A percentile compares a stretch with the other conserved stretches of the same genome.
Evolutionary conservation across 2,113 vertebrate species (phyloP).

Genomic region (Leptocoma aspasia): DNA sequence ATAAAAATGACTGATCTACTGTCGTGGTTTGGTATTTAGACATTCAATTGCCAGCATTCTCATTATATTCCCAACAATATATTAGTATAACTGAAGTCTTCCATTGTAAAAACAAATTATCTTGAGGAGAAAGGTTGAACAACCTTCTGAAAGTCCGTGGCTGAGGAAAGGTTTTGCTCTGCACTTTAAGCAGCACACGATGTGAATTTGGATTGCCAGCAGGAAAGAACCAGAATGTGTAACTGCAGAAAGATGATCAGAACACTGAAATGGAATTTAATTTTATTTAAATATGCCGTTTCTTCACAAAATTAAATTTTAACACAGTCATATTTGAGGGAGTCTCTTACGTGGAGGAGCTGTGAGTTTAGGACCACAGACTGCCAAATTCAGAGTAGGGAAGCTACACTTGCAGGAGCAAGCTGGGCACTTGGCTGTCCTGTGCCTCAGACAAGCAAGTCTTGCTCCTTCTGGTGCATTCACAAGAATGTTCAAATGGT

Average conservation of each 20-base stretch:
- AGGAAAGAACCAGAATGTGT: not conserved
- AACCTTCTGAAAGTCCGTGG: not conserved
- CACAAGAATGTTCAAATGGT: not conserved
- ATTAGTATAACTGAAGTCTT: not conserved
- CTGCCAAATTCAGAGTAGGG: not conserved
- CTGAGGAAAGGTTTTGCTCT: conserved; percentile 23
- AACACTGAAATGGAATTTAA: not conserved
- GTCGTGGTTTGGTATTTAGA: conserved; percentile 1
- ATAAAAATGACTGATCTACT: not conserved
- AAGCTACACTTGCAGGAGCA: not conserved
- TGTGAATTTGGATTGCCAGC: not conserved
- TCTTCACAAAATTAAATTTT: not conserved
- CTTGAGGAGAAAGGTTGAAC: not conserved
- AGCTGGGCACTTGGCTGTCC: not conserved
- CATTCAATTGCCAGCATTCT: not conserved
- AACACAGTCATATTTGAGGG: not conserved
- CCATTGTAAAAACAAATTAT: not conserved
- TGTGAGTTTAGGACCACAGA: not conserved
- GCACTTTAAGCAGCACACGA: not conserved
- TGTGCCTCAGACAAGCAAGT: not conserved
- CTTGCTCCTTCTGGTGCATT: not conserved
- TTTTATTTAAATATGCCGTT: not conserved
- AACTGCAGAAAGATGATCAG: not conserved
- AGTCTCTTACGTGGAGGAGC: not conserved
- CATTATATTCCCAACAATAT: not conserved